Base-by-base conservation (phyloP, 53 echinoderm and acorn worm genomes). In the Luidia sarsii region DNA sequence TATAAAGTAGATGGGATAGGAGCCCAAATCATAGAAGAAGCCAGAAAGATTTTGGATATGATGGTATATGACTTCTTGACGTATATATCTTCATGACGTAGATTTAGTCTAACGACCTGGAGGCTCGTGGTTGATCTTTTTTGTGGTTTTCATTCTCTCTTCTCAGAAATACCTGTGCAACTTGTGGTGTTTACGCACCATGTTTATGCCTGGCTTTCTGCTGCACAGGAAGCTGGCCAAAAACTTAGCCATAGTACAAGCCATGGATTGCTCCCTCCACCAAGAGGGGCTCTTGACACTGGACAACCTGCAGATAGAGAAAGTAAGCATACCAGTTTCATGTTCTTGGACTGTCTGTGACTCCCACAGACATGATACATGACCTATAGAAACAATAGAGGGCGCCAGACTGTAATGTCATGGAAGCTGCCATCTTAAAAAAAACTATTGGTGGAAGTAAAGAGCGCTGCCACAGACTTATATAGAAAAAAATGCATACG, bases 111-210 rank as follows among this genome's bases (percentile, higher is more conserved):
- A n/a, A n/a, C n/a, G n/a, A n/a, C n/a, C n/a, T n/a, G n/a, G n/a
- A n/a, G n/a, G n/a, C n/a, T n/a, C n/a, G n/a, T n/a, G n/a, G n/a
- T n/a, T n/a, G n/a, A n/a, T n/a, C n/a, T n/a, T n/a, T n/a, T n/a
- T n/a, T n/a, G n/a, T n/a, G n/a, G n/a, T n/a, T n/a, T n/a, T n/a
- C n/a, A n/a, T n/a, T 70, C 37, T 89, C 32, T 33, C 18, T 69
- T 39, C 61, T 33, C 23, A 91, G 91, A 89, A 82, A 74, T 68
- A 63, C 60, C 68, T 95, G 48, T 95, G 95, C 59, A 91, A 83
- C 60, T 64, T 95, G 15, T 92, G 87, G 75, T 83, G 87, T n/a
- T 67, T 92, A 61, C 83, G 87, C 70, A 71, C 92, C 6, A 69
- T 89, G 73, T 72, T 95, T 5, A 80, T 89, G 67, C 87, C 87